These are phyloP conservation scores for Anas capensis DNA, from an alignment of 2,797 vertebrate species.

Conservation along the genomic window DNA sequence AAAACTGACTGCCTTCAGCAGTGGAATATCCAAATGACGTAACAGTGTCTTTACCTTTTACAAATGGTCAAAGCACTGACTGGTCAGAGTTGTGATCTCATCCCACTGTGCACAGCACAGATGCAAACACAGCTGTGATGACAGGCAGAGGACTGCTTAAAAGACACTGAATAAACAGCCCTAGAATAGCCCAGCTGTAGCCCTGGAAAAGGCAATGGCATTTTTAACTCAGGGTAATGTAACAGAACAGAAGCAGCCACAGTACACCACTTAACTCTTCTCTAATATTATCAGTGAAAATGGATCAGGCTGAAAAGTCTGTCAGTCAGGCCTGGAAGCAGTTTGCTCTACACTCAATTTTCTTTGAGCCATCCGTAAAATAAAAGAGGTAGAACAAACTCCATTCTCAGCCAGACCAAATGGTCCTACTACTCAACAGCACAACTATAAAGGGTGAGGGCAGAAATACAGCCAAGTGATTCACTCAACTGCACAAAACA, in stretches of 20 bases:
- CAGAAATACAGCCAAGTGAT: background rate
- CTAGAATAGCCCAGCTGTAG: background rate
- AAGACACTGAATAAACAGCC: background rate
- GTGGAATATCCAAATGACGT: background rate
- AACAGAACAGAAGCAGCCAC: background rate
- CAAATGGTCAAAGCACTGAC: background rate
- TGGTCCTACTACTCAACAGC: background rate
- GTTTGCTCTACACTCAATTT: background rate
- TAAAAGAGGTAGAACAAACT: background rate
- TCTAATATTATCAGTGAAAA: background rate
- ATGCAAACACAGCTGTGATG: background rate
- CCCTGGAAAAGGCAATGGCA: background rate
- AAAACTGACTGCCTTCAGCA: background rate
- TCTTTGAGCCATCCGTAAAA: background rate
- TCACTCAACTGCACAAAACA: background rate
- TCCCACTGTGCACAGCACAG: background rate
- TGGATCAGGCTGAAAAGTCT: background rate
- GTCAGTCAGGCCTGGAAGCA: background rate
- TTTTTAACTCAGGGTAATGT: background rate
- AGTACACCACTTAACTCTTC: background rate
- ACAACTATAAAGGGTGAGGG: background rate
- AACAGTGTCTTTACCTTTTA: background rate
- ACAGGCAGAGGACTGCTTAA: background rate
- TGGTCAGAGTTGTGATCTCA: background rate
- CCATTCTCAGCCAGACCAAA: background rate